A percentile compares a stretch with the other conserved stretches of the same genome.
Evolutionary conservation across 1,140 invertebrate species (phyloP).

Genomic region (Atta cephalotes): DNA sequence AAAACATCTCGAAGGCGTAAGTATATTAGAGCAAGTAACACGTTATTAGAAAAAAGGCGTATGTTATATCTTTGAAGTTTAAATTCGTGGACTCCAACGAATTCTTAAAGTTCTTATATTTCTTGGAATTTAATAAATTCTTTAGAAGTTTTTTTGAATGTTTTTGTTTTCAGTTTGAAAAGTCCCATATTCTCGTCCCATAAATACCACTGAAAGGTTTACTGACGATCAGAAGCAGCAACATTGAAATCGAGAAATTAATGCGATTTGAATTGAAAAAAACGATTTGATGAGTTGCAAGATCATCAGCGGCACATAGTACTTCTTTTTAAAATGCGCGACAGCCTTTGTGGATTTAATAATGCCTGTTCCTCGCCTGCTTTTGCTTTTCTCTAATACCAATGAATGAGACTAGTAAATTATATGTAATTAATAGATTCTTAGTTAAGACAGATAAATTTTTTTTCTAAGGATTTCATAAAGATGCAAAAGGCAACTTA

Average conservation of each 20-base stretch:
- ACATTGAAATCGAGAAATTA: constrained; percentile 86
- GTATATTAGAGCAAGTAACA: no score
- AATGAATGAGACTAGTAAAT: constrained; percentile 74
- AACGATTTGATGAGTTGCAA: constrained; percentile 90
- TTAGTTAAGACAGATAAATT: neutral
- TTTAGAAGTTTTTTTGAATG: neutral
- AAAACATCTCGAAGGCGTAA: no score
- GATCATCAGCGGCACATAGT: constrained; percentile 90
- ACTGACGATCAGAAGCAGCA: constrained; percentile 92
- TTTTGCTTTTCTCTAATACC: constrained; percentile 84
- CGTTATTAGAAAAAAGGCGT: no score
- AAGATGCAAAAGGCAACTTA: constrained; percentile 85
- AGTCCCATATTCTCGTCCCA: constrained; percentile 94
- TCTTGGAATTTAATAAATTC: neutral
- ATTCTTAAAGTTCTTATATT: neutral
- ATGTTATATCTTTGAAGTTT: no score
- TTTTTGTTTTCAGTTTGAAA: constrained; percentile 85
- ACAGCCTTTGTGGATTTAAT: constrained; percentile 82
- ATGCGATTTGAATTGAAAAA: constrained; percentile 85
- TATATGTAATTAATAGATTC: neutral
- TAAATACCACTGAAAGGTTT: constrained; percentile 92
- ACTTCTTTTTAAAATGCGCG: constrained; percentile 87
- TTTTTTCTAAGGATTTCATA: constrained; percentile 82
- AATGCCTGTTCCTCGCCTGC: constrained; percentile 73
- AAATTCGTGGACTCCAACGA: neutral